phyloP scores from a whole-genome alignment of 2,797 vertebrate genomes.

The Emydoidea blandingii region DNA sequence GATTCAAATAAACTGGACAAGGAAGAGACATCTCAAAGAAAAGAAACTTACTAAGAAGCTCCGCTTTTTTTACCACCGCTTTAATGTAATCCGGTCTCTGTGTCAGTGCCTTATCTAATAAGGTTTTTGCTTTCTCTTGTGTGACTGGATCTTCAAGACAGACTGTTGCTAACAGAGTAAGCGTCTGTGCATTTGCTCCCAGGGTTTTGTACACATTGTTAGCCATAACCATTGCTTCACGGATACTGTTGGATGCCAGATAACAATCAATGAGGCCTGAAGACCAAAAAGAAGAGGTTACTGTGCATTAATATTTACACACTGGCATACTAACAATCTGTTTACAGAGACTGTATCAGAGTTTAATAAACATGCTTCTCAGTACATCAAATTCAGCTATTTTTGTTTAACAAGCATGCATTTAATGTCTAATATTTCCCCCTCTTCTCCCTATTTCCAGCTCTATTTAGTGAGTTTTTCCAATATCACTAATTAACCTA shows the following conservation, averaged over 20 bases:
- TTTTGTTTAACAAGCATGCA: fast-evolving
- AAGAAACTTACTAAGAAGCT: conserved; percentile 91
- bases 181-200: conserved; percentile 95
- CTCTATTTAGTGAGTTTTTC: fast-evolving
- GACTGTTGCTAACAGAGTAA: conserved; percentile 96
- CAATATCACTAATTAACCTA: neutral
- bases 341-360: neutral
- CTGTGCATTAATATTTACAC: neutral
- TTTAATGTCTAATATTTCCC: neutral
- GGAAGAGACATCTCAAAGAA: neutral
- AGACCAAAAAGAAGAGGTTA: neutral
- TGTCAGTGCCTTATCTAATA: conserved; percentile 96
- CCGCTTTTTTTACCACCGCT: conserved; percentile 98
- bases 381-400: neutral
- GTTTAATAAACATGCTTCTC: neutral
- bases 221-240: conserved; percentile 99
- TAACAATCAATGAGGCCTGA: conserved; percentile 98
- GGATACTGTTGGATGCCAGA: conserved; percentile 95
- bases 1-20: fast-evolving
- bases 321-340: fast-evolving
- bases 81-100: conserved; percentile 98
- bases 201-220: conserved; percentile 99
- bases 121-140: conserved; percentile 95
- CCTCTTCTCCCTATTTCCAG: fast-evolving
- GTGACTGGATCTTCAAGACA: conserved; percentile 98